Base-by-base conservation (phyloP, 2,113 vertebrate genomes). In the Osmerus eperlanus region DNA sequence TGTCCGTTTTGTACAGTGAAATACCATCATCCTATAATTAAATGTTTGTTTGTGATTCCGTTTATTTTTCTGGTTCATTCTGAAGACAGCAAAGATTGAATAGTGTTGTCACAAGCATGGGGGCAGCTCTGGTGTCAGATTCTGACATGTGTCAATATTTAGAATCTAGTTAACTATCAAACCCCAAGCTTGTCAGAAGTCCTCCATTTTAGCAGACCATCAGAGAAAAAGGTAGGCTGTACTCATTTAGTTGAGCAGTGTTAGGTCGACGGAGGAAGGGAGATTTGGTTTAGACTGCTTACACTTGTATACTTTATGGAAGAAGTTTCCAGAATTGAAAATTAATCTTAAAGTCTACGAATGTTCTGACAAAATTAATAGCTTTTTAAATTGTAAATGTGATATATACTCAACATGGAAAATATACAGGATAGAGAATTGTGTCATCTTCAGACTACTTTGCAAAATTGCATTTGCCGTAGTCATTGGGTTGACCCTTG, bases 81-180 rank as follows among this genome's bases (percentile, higher is more conserved):
- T 56, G 41, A 47, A 47, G 12, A 47, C 41, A 47, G 41, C 9
- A 12, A 2, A 47, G 41, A 47, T 47, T 47, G 9, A 47, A 47
- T 12, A 2, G 41, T 47, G 41, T 9, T 47, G 41, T n/a, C 6
- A 18, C 1, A 18, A 18, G 32, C 61, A 16, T 64, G 28, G 23
- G 47, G 15, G 36, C 36, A 21, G 36, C 32, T 8, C 3, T 65
- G 36, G 36, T 7, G 7, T 2, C 9, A 18, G 52, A 21, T 68
- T 41, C 4, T 73, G 54, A 73, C 52, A 29, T 62, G 58, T 70
- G 82, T 88, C 82, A 90, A 88, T 88, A 84, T 90, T 88, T 84
- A 82, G 74, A 29, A 56, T 77, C 13, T 55, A 66, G 81, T 81
- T 68, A 85, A 85, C 47, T 11, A 71, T 84, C 72, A 80, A 51